Percentiles rank a stretch among this genome's conserved stretches.
phyloP scores from a whole-genome alignment of 1,140 invertebrate genomes.

The Mycetomoellerius zeteki region DNA sequence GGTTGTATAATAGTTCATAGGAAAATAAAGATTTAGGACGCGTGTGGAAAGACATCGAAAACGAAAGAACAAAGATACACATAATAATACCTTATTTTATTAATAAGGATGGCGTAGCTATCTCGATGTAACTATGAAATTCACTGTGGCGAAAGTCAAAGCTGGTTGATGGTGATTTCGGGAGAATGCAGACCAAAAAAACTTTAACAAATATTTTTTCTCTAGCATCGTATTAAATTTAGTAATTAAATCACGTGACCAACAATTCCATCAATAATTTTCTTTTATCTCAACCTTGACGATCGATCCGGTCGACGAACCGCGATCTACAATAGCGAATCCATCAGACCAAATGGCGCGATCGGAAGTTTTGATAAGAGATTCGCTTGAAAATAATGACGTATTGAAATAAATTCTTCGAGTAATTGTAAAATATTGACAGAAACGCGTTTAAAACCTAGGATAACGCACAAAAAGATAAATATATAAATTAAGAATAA shows the following conservation, averaged over 20 bases:
- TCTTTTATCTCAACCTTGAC: slow-evolving; percentile 39
- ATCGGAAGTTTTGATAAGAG: slow-evolving; percentile 19
- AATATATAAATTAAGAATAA: no score
- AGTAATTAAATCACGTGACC: neutral
- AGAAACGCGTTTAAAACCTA: neutral
- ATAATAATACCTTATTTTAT: neutral
- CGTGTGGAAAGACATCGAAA: neutral
- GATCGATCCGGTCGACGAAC: slow-evolving; percentile 8
- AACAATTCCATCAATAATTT: slow-evolving; percentile 2
- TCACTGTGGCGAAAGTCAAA: slow-evolving; percentile 8
- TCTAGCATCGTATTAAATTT: neutral
- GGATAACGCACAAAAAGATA: no score
- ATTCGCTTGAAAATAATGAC: slow-evolving; percentile 18
- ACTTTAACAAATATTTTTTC: slow-evolving; percentile 30
- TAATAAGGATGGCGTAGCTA: slow-evolving; percentile 12
- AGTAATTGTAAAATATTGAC: slow-evolving; percentile 2
- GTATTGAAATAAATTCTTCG: neutral
- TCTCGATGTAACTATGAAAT: neutral
- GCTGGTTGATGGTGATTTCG: neutral
- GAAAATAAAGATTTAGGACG: neutral
- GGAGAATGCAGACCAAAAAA: neutral
- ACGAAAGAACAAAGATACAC: neutral
- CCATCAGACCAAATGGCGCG: neutral
- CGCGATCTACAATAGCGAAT: slow-evolving; percentile 2
- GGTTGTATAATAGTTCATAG: neutral